phyloP scores from a whole-genome alignment of 2,113 vertebrate species.

The Nibea coibor region DNA sequence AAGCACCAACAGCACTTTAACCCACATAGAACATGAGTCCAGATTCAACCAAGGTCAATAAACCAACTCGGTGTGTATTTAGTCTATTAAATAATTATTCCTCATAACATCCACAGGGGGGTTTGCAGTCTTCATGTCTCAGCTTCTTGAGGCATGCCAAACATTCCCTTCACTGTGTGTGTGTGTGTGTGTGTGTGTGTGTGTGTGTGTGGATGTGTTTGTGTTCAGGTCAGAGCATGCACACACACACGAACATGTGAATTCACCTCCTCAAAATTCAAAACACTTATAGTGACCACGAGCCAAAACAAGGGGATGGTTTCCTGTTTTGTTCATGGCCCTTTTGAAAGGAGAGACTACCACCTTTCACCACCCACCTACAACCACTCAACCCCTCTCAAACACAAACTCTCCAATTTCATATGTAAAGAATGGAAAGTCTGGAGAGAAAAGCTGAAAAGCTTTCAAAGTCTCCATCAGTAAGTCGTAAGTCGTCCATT shows the following conservation, averaged over 20 bases:
- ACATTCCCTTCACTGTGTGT: conserved; percentile 70
- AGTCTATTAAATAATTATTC: conserved; percentile 69
- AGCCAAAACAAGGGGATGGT: conserved; percentile 77
- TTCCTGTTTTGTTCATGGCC: conserved; percentile 80
- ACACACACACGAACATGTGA: conserved; percentile 63
- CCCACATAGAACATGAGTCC: conserved; percentile 53
- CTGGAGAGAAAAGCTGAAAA: conserved; percentile 54
- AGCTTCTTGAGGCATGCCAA: conserved; percentile 79
- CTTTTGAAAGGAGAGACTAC: conserved; percentile 72
- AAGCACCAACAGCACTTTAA: conserved; percentile 48
- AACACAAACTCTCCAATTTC: conserved; percentile 12
- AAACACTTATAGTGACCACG: conserved; percentile 75
- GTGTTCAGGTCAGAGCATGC: conserved; percentile 65
- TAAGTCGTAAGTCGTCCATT: conserved; percentile 73
- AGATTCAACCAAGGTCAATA: conserved; percentile 52
- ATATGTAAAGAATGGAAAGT: conserved; percentile 58
- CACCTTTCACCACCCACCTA: conserved; percentile 38
- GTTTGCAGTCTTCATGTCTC: conserved; percentile 60
- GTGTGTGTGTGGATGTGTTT: conserved; percentile 7
- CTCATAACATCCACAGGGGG: conserved; percentile 77
- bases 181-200: conserved; percentile 45
- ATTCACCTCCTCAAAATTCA: conserved; percentile 73
- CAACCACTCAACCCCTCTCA: not conserved
- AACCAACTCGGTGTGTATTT: conserved; percentile 68
- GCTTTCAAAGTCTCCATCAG: conserved; percentile 39